Evolutionary conservation across 2,797 vertebrate genomes (phyloP).

Genomic region (Sebastes hubbsi): DNA sequence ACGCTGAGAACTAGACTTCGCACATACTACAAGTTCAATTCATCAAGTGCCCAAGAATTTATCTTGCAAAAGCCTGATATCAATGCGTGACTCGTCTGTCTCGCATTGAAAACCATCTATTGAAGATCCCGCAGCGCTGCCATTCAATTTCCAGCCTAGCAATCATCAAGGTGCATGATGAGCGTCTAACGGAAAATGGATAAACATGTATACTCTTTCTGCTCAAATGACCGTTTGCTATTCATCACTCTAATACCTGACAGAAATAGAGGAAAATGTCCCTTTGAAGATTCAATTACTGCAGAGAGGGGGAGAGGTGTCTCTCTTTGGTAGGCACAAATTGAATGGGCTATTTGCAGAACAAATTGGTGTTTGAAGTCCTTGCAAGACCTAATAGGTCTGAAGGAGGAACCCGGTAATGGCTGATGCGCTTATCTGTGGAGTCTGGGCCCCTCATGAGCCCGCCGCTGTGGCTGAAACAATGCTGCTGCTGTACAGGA

Average conservation of each 20-base stretch:
- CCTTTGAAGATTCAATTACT: constrained; percentile 89
- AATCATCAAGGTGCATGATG: constrained; percentile 77
- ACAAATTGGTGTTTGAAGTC: constrained; percentile 87
- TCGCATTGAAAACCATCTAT: constrained; percentile 50
- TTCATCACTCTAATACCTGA: constrained; percentile 80
- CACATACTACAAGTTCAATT: constrained; percentile 32
- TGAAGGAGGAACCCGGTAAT: constrained; percentile 79
- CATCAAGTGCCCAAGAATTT: constrained; percentile 41
- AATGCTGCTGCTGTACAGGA: constrained; percentile 34
- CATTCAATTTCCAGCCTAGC: constrained; percentile 56
- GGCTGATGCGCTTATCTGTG: constrained; percentile 77
- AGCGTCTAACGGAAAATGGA: constrained; percentile 76
- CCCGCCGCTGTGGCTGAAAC: constrained; percentile 49
- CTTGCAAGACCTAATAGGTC: constrained; percentile 83
- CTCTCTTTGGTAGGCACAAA: constrained; percentile 76
- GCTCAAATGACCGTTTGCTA: constrained; percentile 79
- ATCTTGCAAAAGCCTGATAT: constrained; percentile 54
- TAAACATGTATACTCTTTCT: constrained; percentile 80
- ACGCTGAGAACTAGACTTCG: neutral
- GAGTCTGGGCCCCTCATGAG: constrained; percentile 57
- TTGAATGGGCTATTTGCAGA: constrained; percentile 87
- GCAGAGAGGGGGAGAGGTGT: constrained; percentile 77
- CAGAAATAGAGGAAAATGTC: constrained; percentile 81
- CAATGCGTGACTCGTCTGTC: constrained; percentile 42
- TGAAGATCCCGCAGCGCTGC: constrained; percentile 50